Percentiles rank a stretch among this genome's conserved stretches.
Evolutionary conservation across 1,140 invertebrate species (phyloP).

Genomic region (Pogonomyrmex californicus): DNA sequence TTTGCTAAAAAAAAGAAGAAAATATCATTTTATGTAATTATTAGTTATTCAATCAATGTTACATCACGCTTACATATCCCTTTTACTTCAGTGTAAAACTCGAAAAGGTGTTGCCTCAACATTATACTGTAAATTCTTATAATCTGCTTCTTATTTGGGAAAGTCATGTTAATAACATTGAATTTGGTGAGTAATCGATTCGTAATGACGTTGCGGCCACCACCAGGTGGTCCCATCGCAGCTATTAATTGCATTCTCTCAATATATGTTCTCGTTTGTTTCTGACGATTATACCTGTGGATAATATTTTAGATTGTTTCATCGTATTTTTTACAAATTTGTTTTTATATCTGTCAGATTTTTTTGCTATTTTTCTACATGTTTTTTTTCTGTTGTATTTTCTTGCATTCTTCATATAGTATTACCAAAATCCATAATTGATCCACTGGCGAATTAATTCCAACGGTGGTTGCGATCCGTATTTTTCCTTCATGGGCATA

Average conservation of each 20-base stretch:
- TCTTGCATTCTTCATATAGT: background rate
- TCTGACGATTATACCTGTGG: slow-evolving; percentile 90
- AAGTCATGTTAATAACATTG: slow-evolving; percentile 94
- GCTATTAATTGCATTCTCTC: slow-evolving; percentile 92
- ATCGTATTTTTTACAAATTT: background rate
- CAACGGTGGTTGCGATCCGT: slow-evolving; percentile 94
- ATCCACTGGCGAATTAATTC: slow-evolving; percentile 95
- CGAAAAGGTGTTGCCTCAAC: slow-evolving; percentile 92
- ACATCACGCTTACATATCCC: slow-evolving; percentile 86
- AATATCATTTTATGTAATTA: background rate
- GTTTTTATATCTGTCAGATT: background rate
- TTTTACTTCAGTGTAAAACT: slow-evolving; percentile 93
- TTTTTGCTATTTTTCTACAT: background rate
- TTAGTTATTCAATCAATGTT: slow-evolving; percentile 33
- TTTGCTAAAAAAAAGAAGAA: slow-evolving; percentile 80
- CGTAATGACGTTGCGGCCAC: slow-evolving; percentile 92
- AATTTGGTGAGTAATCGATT: slow-evolving; percentile 92
- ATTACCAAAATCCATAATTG: slow-evolving; percentile 94
- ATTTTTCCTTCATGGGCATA: slow-evolving; percentile 95
- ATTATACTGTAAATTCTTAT: slow-evolving; percentile 93
- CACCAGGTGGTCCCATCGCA: slow-evolving; percentile 94
- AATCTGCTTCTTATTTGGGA: slow-evolving; percentile 93
- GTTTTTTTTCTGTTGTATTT: background rate
- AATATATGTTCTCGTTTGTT: slow-evolving; percentile 91
- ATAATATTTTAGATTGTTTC: background rate